A percentile compares a stretch with the other conserved stretches of the same genome.
phyloP scores from a whole-genome alignment of 1,140 invertebrate genomes.

The Pectinophora gossypiella region DNA sequence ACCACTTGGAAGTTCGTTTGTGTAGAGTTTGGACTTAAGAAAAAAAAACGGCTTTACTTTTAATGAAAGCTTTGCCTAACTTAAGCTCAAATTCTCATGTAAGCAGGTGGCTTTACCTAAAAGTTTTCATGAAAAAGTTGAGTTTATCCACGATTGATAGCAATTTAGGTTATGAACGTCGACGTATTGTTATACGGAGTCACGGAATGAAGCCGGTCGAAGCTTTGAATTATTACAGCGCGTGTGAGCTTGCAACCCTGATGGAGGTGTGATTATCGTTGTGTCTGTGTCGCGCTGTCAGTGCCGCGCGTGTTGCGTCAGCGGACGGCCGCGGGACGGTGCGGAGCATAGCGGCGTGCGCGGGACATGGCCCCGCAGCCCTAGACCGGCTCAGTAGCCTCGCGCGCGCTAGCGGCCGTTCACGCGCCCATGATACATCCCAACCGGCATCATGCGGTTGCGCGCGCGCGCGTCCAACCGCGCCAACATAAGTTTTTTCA shows the following conservation, averaged over 20 bases:
- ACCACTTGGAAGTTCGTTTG: too few relatives aligned
- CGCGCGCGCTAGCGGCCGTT: constrained; percentile 25
- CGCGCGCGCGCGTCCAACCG: constrained; percentile 80
- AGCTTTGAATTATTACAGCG: neutral
- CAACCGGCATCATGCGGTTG: constrained; percentile 42
- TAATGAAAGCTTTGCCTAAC: too few relatives aligned
- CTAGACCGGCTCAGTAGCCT: constrained; percentile 21
- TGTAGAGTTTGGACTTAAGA: too few relatives aligned
- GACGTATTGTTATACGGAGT: too few relatives aligned
- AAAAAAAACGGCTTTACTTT: too few relatives aligned
- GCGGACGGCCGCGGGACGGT: constrained; percentile 37
- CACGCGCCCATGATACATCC: constrained; percentile 37
- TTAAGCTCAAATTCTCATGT: too few relatives aligned
- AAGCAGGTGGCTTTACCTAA: too few relatives aligned
- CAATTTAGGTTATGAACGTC: too few relatives aligned
- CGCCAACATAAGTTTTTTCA: constrained; percentile 90
- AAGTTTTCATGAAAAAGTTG: too few relatives aligned
- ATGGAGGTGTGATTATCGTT: neutral
- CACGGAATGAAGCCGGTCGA: neutral
- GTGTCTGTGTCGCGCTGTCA: neutral
- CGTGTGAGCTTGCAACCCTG: constrained; percentile 34
- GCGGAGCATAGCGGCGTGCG: constrained; percentile 21
- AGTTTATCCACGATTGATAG: too few relatives aligned
- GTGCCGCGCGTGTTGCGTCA: constrained; percentile 13
- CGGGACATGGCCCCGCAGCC: neutral